Conservation (phyloP, 1,140 invertebrate species). For the Drusus annulatus region DNA sequence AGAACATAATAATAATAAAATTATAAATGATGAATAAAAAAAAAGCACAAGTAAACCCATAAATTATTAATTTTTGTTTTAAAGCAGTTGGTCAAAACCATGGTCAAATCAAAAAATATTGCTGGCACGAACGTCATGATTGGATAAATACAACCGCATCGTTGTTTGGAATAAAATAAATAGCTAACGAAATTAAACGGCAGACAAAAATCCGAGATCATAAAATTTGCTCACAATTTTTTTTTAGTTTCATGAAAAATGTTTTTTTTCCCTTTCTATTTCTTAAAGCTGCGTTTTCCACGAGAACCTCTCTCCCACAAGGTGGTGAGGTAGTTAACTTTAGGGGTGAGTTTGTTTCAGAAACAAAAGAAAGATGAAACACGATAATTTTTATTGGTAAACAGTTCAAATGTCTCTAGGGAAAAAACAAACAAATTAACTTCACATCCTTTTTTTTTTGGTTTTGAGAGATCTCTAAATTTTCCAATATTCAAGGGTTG, state of each 20-base stretch:
- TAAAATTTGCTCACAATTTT: neutral
- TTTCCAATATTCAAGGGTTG: no score
- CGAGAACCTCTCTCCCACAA: neutral
- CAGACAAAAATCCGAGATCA: neutral
- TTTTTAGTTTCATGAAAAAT: neutral
- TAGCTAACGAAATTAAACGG: neutral
- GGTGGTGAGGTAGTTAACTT: neutral
- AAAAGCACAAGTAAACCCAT: no score
- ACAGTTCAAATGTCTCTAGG: slow-evolving; percentile 47
- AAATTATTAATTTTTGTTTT: no score
- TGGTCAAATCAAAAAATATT: no score
- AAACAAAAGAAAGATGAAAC: slow-evolving; percentile 48
- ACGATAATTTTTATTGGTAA: slow-evolving; percentile 56
- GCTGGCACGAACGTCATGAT: no score
- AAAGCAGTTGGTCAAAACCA: no score
- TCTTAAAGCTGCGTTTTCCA: neutral
- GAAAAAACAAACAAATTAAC: slow-evolving; percentile 56
- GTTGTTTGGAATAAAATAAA: no score
- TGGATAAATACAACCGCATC: no score
- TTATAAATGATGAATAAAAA: no score
- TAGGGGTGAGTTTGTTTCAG: slow-evolving; percentile 2
- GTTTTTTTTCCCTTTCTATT: slow-evolving; percentile 1
- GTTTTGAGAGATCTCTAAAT: neutral
- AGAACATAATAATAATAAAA: no score
- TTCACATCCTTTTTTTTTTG: neutral